Evolutionary conservation across 2,888 invertebrate species (phyloP).

Genomic region (Entomobrya proxima): DNA sequence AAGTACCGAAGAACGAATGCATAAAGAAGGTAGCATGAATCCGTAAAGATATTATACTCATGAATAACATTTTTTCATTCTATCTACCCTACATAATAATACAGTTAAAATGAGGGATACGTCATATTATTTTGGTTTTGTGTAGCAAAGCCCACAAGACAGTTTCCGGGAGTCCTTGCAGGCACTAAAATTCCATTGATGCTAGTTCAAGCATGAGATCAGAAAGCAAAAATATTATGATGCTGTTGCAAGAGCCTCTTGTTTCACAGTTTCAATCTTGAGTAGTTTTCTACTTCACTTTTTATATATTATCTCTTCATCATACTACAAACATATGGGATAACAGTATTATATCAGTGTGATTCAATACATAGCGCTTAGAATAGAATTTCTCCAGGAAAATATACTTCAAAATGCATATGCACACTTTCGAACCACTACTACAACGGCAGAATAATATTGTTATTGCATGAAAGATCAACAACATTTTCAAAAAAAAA

Average conservation of each 20-base stretch:
- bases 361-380: no score
- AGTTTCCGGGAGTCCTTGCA: not conserved
- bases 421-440: no score
- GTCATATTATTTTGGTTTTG: not conserved
- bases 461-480: not conserved
- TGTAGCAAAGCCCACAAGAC: not conserved
- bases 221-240: constrained; percentile 47
- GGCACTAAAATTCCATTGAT: constrained; percentile 50
- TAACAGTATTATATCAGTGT: no score
- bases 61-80: constrained; percentile 61
- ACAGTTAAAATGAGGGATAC: constrained; percentile 6
- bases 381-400: no score
- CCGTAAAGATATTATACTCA: constrained; percentile 53
- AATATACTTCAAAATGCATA: no score
- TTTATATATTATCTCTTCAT: not conserved
- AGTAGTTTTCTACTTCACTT: not conserved
- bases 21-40: constrained; percentile 12
- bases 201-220: constrained; percentile 59
- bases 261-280: constrained; percentile 19
- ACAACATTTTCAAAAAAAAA: not conserved
- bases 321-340: no score
- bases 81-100: constrained; percentile 30
- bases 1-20: not conserved
- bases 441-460: no score
- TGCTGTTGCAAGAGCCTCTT: not conserved